Base-by-base conservation (phyloP, 2,888 invertebrate genomes). In the Scaptomyza caliginosa region DNA sequence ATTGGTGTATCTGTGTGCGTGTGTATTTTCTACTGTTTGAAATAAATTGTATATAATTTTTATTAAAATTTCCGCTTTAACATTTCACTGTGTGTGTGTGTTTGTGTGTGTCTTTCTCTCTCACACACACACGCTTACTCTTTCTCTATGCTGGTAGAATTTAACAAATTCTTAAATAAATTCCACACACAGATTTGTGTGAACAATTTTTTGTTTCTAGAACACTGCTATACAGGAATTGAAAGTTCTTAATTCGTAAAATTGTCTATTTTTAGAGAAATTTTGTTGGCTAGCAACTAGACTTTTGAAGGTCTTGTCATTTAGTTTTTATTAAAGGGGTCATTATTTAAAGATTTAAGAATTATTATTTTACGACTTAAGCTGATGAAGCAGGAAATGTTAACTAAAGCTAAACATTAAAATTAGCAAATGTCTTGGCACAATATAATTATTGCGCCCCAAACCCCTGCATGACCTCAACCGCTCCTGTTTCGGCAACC, bases 41-140 rank as follows among this genome's bases (percentile, higher is more conserved):
- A 79, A 86, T 83, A 84, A 83, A 86, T 83, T 83, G 65, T 83
- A 77, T 78, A 83, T 83, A 69, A 81, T 83, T 83, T 83, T 83
- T 78, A 83, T 83, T 83, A 81, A 83, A 86, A 86, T 83, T 86
- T 83, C 83, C 83, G 83, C 83, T 83, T 73, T 74, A 83, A 39
- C 79, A 72, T 71, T 57, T 63, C 36, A 40, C 32, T 54, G 16
- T 42, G 21, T 51, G 4, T 46, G 13, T 56, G 16, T 23, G 7
- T n/a, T 11, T 42, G 38, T 57, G 19, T 45, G 34, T 58, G 55
- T 46, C 56, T 52, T 28, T 58, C 34, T 62, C 28, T 30, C n/a
- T 45, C 16, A 26, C 24, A 13, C 26, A 13, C 43, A 23, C 13
- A 42, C 39, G 19, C 17, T 16, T 26, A 30, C 30, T 54, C 21